phyloP scores from a whole-genome alignment of 2,797 vertebrate genomes.

The Takifugu ocellatus region DNA sequence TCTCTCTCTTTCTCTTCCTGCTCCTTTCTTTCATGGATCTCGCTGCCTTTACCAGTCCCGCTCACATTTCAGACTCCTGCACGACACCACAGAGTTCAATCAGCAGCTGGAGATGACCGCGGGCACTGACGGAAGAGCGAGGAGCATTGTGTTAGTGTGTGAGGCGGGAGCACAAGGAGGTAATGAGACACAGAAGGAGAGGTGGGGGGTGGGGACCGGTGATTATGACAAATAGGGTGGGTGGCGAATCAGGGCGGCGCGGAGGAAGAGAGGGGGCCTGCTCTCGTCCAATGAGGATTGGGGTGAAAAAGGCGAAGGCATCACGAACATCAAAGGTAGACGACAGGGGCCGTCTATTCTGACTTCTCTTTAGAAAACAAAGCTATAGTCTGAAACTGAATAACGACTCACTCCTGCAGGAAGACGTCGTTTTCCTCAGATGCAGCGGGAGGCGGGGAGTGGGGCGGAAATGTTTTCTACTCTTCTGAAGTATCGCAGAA shows the following conservation, averaged over 20 bases:
- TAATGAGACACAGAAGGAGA: slow-evolving; percentile 55
- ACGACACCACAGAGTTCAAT: slow-evolving; percentile 50
- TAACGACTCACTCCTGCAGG: slow-evolving; percentile 35
- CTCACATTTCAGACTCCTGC: slow-evolving; percentile 52
- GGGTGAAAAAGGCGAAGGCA: slow-evolving; percentile 69
- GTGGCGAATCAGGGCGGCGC: slow-evolving; percentile 40
- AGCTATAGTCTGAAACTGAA: slow-evolving; percentile 42
- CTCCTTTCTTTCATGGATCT: slow-evolving; percentile 44
- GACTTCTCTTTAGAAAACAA: slow-evolving; percentile 43
- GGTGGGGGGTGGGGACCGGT: not conserved
- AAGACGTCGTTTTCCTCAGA: slow-evolving; percentile 26
- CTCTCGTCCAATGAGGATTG: slow-evolving; percentile 50
- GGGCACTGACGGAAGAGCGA: slow-evolving; percentile 49
- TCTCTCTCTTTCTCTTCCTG: slow-evolving; percentile 41
- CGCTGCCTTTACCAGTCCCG: slow-evolving; percentile 27
- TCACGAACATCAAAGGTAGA: slow-evolving; percentile 62
- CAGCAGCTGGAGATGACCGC: slow-evolving; percentile 63
- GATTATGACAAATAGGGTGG: slow-evolving; percentile 29
- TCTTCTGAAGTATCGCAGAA: slow-evolving; percentile 29
- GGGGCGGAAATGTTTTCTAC: slow-evolving; percentile 12
- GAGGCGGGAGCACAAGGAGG: slow-evolving; percentile 18
- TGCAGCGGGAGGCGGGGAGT: slow-evolving; percentile 9
- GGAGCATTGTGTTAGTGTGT: slow-evolving; percentile 39
- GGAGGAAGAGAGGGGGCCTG: slow-evolving; percentile 16
- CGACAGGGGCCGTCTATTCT: slow-evolving; percentile 51